Evolutionary conservation across 2,797 vertebrate species (phyloP).

Genomic region (Karalla daura): DNA sequence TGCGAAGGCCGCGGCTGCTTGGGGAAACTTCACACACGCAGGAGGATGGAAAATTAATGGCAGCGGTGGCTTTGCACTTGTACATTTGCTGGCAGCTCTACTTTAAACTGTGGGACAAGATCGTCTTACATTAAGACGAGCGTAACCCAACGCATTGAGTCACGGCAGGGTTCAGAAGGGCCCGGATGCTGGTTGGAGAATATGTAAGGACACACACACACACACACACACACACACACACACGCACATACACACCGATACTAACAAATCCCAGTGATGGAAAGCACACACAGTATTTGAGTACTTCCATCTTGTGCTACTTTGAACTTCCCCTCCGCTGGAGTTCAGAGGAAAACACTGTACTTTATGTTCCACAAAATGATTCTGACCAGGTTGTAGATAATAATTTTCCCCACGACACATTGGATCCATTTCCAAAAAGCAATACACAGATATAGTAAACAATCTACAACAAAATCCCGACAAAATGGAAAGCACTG

Average conservation of each 20-base stretch:
- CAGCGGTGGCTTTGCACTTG: constrained; percentile 25
- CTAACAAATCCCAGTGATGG: neutral
- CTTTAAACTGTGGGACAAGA: neutral
- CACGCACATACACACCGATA: neutral
- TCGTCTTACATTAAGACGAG: constrained; percentile 4
- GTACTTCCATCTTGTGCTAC: neutral
- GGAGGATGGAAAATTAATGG: constrained; percentile 14
- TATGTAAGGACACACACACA: neutral
- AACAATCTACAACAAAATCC: no score
- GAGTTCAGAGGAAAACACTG: neutral
- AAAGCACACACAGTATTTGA: neutral
- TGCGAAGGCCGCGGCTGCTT: constrained; percentile 10
- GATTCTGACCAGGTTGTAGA: neutral
- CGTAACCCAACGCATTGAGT: neutral
- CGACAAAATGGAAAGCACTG: neutral
- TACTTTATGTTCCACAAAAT: neutral
- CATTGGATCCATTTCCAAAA: neutral
- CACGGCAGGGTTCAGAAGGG: neutral
- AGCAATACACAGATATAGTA: neutral
- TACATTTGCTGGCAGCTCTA: neutral
- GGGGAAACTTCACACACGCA: constrained; percentile 18
- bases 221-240: neutral
- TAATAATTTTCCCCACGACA: neutral
- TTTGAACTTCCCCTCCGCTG: neutral
- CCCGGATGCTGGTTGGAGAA: neutral